phyloP scores from a whole-genome alignment of 2,797 vertebrate genomes.

The Fratercula arctica region DNA sequence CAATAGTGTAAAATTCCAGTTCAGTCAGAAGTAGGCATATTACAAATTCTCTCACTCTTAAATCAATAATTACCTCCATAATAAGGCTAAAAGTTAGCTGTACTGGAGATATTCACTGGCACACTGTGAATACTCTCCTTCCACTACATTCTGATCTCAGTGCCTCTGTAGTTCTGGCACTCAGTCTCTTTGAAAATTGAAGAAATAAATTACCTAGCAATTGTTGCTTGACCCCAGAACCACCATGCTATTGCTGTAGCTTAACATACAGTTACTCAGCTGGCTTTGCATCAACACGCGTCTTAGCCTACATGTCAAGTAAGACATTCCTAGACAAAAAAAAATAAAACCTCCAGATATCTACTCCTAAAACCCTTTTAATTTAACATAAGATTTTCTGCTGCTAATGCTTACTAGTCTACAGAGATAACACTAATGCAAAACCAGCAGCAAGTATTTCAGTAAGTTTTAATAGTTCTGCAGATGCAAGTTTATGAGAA shows the following conservation, averaged over 20 bases:
- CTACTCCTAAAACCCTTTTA: neutral
- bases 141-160: neutral
- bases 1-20: neutral
- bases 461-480: neutral
- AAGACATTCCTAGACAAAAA: neutral
- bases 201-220: neutral
- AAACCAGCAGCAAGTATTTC: neutral
- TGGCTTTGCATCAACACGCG: neutral
- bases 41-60: neutral
- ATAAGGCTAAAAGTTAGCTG: neutral
- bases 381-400: neutral
- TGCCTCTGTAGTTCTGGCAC: neutral
- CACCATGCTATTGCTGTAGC: neutral
- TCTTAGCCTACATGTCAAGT: neutral
- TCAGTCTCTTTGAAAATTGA: neutral
- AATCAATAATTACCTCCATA: neutral
- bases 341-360: neutral
- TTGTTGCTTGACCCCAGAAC: neutral
- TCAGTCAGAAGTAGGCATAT: neutral
- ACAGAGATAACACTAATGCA: neutral
- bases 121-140: neutral
- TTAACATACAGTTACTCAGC: neutral
- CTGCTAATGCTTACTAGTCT: neutral
- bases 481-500: neutral
- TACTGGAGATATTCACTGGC: neutral